A percentile compares a stretch with the other conserved stretches of the same genome.
Conservation (phyloP, 2,113 vertebrate genomes). For the Pipra filicauda region DNA sequence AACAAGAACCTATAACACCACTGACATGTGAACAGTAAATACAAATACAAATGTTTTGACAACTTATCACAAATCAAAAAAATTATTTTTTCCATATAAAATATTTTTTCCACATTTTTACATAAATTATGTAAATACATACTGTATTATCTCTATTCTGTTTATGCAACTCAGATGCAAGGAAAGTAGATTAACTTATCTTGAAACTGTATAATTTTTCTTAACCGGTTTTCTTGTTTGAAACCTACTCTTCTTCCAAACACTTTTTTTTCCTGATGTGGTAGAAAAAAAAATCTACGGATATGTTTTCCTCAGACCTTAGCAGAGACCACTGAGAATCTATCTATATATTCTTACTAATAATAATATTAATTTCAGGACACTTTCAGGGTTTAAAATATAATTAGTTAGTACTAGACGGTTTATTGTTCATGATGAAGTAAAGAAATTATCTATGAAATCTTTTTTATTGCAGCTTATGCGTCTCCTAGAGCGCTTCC, state of each 20-base stretch:
- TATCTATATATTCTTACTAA: not conserved
- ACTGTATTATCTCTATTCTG: not conserved
- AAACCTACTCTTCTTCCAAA: not conserved
- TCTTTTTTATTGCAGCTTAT: not conserved
- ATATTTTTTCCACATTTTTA: not conserved
- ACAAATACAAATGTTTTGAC: not conserved
- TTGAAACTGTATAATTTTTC: not conserved
- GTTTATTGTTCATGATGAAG: not conserved
- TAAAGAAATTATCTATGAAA: not conserved
- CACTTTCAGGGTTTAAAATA: not conserved
- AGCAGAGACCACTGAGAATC: not conserved
- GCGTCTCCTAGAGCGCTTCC: no score
- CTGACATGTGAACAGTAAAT: not conserved
- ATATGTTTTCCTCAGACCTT: not conserved
- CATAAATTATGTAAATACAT: not conserved
- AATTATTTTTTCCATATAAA: not conserved
- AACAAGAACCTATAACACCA: not conserved
- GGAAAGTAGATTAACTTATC: not conserved
- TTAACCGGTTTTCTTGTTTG: not conserved
- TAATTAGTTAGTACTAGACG: not conserved
- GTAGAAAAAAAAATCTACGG: not conserved
- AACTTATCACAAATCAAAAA: not conserved
- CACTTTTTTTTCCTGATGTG: accelerated
- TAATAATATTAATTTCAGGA: not conserved
- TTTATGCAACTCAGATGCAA: not conserved